Percentiles rank a stretch among this genome's conserved stretches.
Evolutionary conservation across 2,888 invertebrate genomes (phyloP).

Genomic region (Choreutis nemorana): DNA sequence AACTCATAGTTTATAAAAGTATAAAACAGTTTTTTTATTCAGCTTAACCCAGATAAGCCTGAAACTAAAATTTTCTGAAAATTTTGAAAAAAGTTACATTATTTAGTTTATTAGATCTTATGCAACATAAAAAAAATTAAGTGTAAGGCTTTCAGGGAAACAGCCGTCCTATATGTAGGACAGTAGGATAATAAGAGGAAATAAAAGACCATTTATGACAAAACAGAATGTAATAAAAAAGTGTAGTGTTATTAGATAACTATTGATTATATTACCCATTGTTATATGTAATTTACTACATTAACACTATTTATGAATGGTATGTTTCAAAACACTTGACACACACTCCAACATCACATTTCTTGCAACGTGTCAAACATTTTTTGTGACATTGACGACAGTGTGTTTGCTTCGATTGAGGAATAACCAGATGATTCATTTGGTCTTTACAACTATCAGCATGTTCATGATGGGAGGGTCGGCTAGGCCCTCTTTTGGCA

Average conservation of each 20-base stretch:
- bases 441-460: constrained; percentile 15
- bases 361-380: constrained; percentile 15
- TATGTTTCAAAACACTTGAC: constrained; percentile 15
- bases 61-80: constrained; percentile 6
- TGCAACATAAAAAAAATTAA: constrained; percentile 10
- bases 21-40: too few species aligned
- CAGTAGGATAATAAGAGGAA: constrained; percentile 3
- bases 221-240: constrained; percentile 14
- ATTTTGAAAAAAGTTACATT: constrained; percentile 11
- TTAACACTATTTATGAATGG: constrained; percentile 13
- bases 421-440: constrained; percentile 14
- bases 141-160: constrained; percentile 10
- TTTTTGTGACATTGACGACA: constrained; percentile 15
- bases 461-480: constrained; percentile 11
- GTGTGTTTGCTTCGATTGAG: constrained; percentile 11
- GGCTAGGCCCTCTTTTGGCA: constrained; percentile 11
- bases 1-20: too few species aligned
- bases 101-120: constrained; percentile 11
- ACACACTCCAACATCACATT: constrained; percentile 15
- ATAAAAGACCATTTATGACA: background rate
- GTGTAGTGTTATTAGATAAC: constrained; percentile 15
- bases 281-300: constrained; percentile 12
- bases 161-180: constrained; percentile 4
- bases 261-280: too few species aligned
- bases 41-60: background rate